phyloP scores from a whole-genome alignment of 2,113 vertebrate genomes.

The Peromyscus leucopus region DNA sequence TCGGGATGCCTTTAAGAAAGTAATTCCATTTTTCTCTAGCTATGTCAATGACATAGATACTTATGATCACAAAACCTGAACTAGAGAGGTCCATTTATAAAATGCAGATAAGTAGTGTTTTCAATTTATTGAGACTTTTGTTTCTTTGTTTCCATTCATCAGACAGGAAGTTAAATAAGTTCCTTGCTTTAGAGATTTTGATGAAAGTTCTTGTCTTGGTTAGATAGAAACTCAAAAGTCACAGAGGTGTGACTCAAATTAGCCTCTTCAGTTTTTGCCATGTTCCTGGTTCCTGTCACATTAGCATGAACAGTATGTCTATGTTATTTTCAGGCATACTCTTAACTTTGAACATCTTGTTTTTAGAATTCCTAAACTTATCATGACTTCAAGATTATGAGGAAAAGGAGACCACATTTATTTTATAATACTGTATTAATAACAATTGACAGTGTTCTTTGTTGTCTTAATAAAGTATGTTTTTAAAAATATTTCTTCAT shows the following conservation, averaged over 20 bases:
- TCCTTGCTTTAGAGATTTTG: neutral
- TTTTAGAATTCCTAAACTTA: neutral
- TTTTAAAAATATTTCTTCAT: constrained; percentile 1
- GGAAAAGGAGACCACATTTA: neutral
- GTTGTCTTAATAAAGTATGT: neutral
- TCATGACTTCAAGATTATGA: neutral
- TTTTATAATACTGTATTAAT: neutral
- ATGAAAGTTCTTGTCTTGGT: neutral
- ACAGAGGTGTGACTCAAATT: neutral
- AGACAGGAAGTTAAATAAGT: neutral
- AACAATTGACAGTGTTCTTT: neutral
- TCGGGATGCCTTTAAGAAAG: neutral
- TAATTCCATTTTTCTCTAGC: neutral
- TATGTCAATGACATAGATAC: neutral
- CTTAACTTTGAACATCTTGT: neutral
- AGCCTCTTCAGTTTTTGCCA: neutral
- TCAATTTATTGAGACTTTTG: neutral
- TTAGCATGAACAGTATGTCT: neutral
- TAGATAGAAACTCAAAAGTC: neutral
- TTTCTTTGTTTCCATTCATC: neutral
- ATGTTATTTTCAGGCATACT: neutral
- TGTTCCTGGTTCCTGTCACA: neutral
- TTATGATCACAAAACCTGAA: neutral
- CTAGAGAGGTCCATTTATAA: neutral
- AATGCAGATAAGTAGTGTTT: neutral